Conservation (phyloP, 2,888 invertebrate species). For the Tuta absoluta region DNA sequence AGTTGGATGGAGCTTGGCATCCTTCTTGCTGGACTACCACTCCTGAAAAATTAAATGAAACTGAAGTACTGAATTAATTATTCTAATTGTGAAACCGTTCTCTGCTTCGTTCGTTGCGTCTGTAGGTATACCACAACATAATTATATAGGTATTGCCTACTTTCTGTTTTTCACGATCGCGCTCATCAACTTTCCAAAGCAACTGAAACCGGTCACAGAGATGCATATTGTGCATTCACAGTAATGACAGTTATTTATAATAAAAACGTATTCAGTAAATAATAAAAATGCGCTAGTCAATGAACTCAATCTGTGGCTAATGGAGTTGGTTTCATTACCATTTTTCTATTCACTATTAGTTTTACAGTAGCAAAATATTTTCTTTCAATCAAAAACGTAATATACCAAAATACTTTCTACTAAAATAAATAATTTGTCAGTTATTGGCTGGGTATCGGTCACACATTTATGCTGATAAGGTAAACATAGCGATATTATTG, state of each 20-base stretch:
- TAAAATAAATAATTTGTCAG: neutral
- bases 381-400: neutral
- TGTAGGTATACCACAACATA: too few species aligned
- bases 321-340: too few species aligned
- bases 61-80: neutral
- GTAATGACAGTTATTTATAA: neutral
- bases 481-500: neutral
- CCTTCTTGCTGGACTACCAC: neutral
- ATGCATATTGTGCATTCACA: neutral
- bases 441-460: neutral
- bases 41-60: slow-evolving; percentile 4
- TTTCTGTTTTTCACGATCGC: slow-evolving; percentile 16
- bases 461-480: neutral
- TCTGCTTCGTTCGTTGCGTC: too few species aligned
- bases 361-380: too few species aligned
- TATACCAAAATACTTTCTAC: neutral
- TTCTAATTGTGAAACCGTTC: neutral
- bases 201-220: slow-evolving; percentile 5
- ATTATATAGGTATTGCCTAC: too few species aligned
- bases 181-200: slow-evolving; percentile 19
- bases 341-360: too few species aligned
- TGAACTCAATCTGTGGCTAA: too few species aligned
- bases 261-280: neutral
- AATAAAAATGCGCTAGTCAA: too few species aligned
- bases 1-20: slow-evolving; percentile 61